These are phyloP conservation scores for Bellardia bayeri DNA, from an alignment of 2,888 invertebrate species.

Conservation along the genomic window DNA sequence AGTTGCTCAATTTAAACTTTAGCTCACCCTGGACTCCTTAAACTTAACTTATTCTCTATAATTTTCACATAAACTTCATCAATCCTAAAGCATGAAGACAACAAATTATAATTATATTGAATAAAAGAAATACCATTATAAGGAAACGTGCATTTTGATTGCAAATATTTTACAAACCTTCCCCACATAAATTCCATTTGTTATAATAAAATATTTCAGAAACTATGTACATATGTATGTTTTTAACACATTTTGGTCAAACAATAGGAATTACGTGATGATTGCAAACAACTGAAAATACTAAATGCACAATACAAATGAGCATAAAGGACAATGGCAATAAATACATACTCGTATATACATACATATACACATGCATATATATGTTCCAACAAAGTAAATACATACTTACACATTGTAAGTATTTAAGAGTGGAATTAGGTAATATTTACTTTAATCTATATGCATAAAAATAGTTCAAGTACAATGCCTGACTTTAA, in stretches of 20 bases:
- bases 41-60: too few relatives aligned
- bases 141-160: background rate
- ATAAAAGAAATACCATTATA: background rate
- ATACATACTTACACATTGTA: background rate
- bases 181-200: background rate
- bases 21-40: too few relatives aligned
- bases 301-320: background rate
- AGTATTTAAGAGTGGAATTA: background rate
- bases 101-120: background rate
- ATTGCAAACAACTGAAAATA: constrained; percentile 1
- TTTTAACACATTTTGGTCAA: constrained; percentile 8
- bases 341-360: too few relatives aligned
- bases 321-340: background rate
- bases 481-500: background rate
- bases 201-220: background rate
- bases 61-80: background rate
- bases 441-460: background rate
- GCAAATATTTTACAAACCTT: background rate
- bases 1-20: too few relatives aligned
- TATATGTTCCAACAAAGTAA: background rate
- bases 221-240: background rate
- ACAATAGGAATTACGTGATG: constrained; percentile 30
- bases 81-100: background rate
- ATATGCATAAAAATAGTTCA: background rate
- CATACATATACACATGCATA: too few relatives aligned